Evolutionary conservation across 2,113 vertebrate species (phyloP).

Genomic region (Vombatus ursinus): DNA sequence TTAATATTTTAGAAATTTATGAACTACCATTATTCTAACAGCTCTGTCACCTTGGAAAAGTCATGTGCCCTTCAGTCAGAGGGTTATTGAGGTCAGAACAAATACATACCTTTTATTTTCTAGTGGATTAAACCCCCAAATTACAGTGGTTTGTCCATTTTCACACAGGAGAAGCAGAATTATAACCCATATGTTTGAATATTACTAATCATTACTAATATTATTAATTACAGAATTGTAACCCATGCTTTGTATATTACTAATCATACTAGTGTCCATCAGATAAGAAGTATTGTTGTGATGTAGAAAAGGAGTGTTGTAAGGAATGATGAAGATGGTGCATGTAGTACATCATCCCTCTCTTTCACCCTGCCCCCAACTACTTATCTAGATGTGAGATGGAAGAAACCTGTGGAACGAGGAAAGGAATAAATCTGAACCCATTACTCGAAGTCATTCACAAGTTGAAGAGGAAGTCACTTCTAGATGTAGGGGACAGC

Average conservation of each 20-base stretch:
- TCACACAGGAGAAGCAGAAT: background rate
- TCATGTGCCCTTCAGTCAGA: background rate
- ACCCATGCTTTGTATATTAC: background rate
- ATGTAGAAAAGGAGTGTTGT: too few relatives aligned
- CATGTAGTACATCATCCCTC: too few relatives aligned
- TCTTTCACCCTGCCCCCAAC: too few relatives aligned
- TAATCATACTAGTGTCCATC: background rate
- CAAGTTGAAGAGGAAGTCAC: background rate
- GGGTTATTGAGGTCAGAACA: background rate
- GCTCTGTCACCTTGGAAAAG: background rate
- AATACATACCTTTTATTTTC: background rate
- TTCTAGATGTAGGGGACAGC: background rate
- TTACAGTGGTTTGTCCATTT: background rate
- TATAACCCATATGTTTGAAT: background rate
- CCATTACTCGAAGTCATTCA: background rate
- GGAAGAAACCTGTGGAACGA: background rate
- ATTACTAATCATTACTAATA: background rate
- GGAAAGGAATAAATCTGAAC: background rate
- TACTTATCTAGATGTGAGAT: too few relatives aligned
- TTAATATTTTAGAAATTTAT: background rate
- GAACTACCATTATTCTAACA: background rate
- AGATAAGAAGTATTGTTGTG: too few relatives aligned
- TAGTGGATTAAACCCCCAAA: background rate
- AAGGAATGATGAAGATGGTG: too few relatives aligned
- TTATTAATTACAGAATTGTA: background rate